These are phyloP conservation scores for Pangasius djambal DNA, from an alignment of 2,797 vertebrate species.

Conservation along the genomic window DNA sequence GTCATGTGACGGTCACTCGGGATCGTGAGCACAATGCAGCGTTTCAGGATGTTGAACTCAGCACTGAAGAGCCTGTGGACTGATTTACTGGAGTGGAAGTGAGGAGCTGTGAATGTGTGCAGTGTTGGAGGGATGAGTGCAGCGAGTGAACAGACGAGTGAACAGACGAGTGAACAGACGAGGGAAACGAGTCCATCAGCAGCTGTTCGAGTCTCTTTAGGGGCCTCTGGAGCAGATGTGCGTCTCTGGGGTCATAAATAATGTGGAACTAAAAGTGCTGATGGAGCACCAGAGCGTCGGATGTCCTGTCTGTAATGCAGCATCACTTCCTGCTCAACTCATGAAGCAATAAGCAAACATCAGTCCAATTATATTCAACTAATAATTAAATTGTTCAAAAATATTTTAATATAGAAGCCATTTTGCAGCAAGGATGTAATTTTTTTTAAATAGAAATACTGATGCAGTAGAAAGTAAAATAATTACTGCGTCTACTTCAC, in stretches of 20 bases:
- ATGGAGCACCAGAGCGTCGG: constrained; percentile 10
- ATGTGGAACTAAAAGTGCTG: constrained; percentile 1
- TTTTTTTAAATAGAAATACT: neutral
- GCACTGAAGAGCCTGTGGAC: neutral
- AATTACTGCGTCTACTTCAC: neutral
- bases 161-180: neutral
- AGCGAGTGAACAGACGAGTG: neutral
- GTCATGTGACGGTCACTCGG: constrained; percentile 7
- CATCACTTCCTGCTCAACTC: neutral
- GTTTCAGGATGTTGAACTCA: neutral
- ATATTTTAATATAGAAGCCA: neutral
- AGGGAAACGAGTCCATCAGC: neutral
- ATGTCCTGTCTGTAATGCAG: neutral
- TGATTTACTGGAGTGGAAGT: neutral
- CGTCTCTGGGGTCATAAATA: constrained; percentile 16
- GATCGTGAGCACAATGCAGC: neutral
- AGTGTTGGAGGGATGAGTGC: neutral
- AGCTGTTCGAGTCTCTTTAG: constrained; percentile 11
- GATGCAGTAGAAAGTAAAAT: neutral
- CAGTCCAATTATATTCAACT: neutral
- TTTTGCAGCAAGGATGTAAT: too few species aligned
- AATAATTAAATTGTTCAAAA: neutral
- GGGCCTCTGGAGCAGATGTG: neutral
- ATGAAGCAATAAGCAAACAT: neutral
- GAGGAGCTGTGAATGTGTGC: constrained; percentile 4